Evolutionary conservation across 1,140 invertebrate genomes (phyloP), one percentile per base, ranked within the genome.

Genomic region (Drosophila lacertosa): DNA sequence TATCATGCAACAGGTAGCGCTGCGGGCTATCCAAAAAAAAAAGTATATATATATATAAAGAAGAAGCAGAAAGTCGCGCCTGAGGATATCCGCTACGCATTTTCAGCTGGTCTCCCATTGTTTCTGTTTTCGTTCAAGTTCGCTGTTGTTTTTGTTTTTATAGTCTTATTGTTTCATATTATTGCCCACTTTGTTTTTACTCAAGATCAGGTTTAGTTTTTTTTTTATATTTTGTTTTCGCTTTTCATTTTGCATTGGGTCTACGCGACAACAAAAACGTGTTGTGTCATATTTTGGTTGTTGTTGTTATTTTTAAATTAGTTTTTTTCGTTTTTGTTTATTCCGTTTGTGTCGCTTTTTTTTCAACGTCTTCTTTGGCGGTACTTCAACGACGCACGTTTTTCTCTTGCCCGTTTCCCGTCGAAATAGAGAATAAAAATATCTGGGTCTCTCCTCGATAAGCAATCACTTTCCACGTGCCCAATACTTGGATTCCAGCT

Each of bases 401-500:
- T 24, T 54, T 24, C 20, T 20, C 10, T 54, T 54, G 32, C 13
- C 13, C 9, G 35, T 33, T 63, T 63, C 32, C 32, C 50, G 42
- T 55, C 26, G 20, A 39, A n/a, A 16, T n/a, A n/a, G 54, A 54
- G 59, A 48, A 58, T 58, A 35, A 6, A 9, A 58, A 53, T 24
- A 63, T 60, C 59, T 47, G 40, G 33, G 51, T 62, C 51, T 63
- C 50, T n/a, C 37, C 51, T 35, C 22, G 82, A 88, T 81, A 77
- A 69, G 55, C 48, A 74, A 65, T 81, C 77, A 70, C 77, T 81
- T 81, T 86, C 77, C 81, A 86, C 74, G 81, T 81, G 81, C 74
- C 59, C 69, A 70, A 88, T 81, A 74, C 60, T 65, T 44, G 26
- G 48, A 3, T 22, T 42, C 11, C 54, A 37, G 29, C 64, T 74